Percentiles rank a stretch among this genome's conserved stretches.
These are phyloP conservation scores for Yasuhikotakia modesta DNA, from an alignment of 2,797 vertebrate genomes.

Conservation along the genomic window DNA sequence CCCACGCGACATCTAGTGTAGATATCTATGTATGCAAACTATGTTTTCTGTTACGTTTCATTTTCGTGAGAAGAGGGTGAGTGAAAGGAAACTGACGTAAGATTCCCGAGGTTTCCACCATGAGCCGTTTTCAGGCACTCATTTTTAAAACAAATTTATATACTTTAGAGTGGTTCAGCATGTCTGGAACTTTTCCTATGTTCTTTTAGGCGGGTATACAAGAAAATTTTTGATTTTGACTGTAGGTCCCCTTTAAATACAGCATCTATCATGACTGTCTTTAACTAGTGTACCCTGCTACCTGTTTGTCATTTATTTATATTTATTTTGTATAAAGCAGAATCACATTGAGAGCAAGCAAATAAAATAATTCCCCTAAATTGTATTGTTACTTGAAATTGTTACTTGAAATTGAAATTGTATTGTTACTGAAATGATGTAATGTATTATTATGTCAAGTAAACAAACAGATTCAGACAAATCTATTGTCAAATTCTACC, in stretches of 20 bases:
- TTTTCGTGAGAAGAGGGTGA: no score
- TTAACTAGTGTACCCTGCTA: background rate
- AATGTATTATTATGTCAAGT: background rate
- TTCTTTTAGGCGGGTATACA: no score
- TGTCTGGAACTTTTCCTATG: no score
- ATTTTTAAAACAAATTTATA: no score
- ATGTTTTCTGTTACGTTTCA: no score
- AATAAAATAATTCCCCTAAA: background rate
- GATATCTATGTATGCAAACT: no score
- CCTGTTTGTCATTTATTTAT: background rate
- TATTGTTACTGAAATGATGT: background rate
- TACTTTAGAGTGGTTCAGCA: no score
- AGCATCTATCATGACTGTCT: background rate
- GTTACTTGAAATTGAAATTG: background rate
- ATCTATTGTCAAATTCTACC: background rate
- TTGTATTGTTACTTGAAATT: background rate
- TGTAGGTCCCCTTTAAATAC: conserved; percentile 12
- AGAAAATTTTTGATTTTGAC: no score
- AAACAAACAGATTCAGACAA: background rate
- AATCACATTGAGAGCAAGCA: background rate
- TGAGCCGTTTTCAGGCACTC: no score
- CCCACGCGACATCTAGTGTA: no score
- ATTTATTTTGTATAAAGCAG: background rate
- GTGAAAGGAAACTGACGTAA: no score
- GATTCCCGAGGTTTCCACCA: no score